These are phyloP conservation scores for Chloroceryle aenea DNA, from an alignment of 2,113 vertebrate genomes.

Conservation along the genomic window DNA sequence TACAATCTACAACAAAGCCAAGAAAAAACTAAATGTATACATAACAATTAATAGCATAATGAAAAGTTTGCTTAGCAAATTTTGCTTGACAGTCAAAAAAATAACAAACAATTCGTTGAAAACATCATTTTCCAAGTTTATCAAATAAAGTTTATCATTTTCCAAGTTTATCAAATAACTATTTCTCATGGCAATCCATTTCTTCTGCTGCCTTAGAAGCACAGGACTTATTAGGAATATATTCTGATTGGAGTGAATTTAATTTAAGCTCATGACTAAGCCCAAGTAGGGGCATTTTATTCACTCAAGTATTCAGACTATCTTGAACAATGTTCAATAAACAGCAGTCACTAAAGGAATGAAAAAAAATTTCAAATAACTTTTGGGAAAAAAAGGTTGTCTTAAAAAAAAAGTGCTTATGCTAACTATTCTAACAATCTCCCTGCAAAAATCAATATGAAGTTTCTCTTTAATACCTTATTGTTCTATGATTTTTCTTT, in stretches of 20 bases:
- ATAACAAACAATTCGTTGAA: background rate
- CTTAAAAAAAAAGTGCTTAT: background rate
- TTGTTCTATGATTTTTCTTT: background rate
- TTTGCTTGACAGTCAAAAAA: background rate
- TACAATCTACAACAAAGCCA: background rate
- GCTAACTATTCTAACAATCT: background rate
- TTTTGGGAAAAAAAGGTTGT: background rate
- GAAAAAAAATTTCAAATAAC: background rate
- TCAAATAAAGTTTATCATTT: background rate
- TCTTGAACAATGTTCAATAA: background rate
- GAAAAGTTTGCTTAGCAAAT: background rate
- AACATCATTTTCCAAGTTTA: background rate
- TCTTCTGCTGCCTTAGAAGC: background rate
- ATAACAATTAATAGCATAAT: background rate
- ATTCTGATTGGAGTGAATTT: background rate
- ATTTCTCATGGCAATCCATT: background rate
- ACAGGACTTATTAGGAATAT: background rate
- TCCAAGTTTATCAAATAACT: background rate
- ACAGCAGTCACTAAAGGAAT: background rate
- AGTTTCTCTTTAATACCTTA: background rate
- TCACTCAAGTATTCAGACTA: background rate
- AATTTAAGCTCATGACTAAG: background rate
- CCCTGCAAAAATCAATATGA: background rate
- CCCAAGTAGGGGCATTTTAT: background rate
- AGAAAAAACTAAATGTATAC: background rate